Evolutionary conservation across 2,888 invertebrate genomes (phyloP).

Genomic region (Andrena trimmerana): DNA sequence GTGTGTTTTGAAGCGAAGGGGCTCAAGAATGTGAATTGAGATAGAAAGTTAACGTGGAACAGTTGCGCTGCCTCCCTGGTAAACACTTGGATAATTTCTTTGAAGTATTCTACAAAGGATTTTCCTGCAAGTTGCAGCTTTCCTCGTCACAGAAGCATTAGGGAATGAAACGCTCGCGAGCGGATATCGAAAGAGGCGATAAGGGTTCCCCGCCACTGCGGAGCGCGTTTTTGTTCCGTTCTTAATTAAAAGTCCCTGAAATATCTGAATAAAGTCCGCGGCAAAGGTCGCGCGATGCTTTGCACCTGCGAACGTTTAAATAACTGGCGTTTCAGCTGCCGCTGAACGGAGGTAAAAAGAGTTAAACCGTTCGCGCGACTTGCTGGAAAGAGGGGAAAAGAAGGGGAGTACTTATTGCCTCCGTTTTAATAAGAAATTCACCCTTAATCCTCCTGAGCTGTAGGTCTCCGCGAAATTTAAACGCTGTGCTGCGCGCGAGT

Average conservation of each 20-base stretch:
- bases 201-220: neutral
- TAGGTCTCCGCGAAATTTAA: neutral
- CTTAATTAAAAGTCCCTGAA: constrained; percentile 54
- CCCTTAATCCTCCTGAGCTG: constrained; percentile 8
- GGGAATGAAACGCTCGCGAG: neutral
- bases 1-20: too few species aligned
- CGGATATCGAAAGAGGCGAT: constrained; percentile 23
- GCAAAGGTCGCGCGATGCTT: constrained; percentile 41
- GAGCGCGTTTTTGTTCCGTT: neutral
- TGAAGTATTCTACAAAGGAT: too few species aligned
- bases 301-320: constrained; percentile 51
- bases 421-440: constrained; percentile 7
- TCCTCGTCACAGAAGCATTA: neutral
- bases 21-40: too few species aligned
- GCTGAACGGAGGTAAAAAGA: neutral
- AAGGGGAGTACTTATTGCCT: neutral
- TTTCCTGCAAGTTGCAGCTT: neutral
- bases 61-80: too few species aligned
- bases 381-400: neutral
- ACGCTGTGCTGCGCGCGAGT: neutral
- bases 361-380: constrained; percentile 6
- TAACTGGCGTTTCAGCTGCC: constrained; percentile 21
- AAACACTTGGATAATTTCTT: too few species aligned
- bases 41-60: too few species aligned
- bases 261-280: constrained; percentile 26